Percentiles rank a stretch among this genome's conserved stretches.
Conservation (phyloP, 2,888 invertebrate genomes). For the Pachliopta kotzebuea region DNA sequence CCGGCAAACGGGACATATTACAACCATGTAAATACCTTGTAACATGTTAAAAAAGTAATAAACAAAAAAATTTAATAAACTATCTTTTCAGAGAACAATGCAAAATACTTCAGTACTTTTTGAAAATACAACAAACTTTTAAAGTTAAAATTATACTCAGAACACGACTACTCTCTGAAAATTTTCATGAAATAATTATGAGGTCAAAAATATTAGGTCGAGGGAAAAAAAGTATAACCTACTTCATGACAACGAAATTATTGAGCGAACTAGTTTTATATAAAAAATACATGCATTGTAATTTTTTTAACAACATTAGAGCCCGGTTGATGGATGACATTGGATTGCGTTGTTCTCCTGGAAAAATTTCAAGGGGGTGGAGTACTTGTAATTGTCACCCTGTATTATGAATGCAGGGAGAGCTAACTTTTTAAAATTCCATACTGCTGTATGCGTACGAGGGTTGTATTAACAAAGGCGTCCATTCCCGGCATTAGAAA, state of each 20-base stretch:
- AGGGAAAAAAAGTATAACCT: conserved; percentile 10
- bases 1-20: neutral
- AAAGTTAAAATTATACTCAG: conserved; percentile 7
- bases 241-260: conserved; percentile 22
- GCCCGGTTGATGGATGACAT: too few relatives aligned
- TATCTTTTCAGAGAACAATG: neutral
- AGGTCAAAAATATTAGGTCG: conserved; percentile 27
- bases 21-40: neutral
- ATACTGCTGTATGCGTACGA: neutral
- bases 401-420: neutral
- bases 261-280: conserved; percentile 8
- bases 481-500: conserved; percentile 33
- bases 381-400: neutral
- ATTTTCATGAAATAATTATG: conserved; percentile 26
- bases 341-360: neutral
- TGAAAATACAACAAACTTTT: conserved; percentile 7
- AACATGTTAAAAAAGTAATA: neutral
- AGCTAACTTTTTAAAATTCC: conserved; percentile 12
- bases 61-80: neutral
- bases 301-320: neutral
- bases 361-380: neutral
- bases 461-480: conserved; percentile 33
- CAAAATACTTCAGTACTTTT: conserved; percentile 1
- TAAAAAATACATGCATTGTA: neutral
- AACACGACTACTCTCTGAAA: conserved; percentile 9